Conservation (phyloP, 2,113 vertebrate species). For the Maccullochella peelii region DNA sequence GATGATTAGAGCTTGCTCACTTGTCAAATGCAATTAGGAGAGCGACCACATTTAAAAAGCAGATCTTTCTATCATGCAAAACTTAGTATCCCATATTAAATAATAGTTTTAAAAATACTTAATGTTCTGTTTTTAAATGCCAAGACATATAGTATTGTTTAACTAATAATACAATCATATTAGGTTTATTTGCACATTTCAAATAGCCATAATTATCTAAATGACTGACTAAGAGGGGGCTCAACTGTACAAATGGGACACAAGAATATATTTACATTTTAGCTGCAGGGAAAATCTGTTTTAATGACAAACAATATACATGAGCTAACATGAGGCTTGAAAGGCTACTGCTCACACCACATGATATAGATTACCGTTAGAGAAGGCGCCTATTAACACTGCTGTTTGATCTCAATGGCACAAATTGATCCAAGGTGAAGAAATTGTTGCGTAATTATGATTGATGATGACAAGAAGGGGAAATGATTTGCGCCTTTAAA, state of each 20-base stretch:
- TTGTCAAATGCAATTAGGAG: conserved; percentile 87
- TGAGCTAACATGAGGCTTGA: conserved; percentile 50
- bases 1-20: conserved; percentile 84
- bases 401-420: conserved; percentile 94
- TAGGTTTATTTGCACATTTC: neutral
- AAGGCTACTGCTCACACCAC: conserved; percentile 77
- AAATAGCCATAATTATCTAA: neutral
- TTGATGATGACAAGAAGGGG: conserved; percentile 87
- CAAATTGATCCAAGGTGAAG: conserved; percentile 99
- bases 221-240: neutral
- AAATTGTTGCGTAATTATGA: conserved; percentile 94
- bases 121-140: too few species aligned
- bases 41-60: conserved; percentile 84
- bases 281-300: conserved; percentile 36
- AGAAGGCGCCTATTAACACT: conserved; percentile 83
- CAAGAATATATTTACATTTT: conserved; percentile 50
- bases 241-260: neutral
- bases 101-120: neutral
- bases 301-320: conserved; percentile 55
- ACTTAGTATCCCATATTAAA: neutral
- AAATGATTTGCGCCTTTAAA: conserved; percentile 85
- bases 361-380: conserved; percentile 89
- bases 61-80: conserved; percentile 72
- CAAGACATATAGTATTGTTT: neutral
- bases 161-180: neutral